A percentile compares a stretch with the other conserved stretches of the same genome.
Conservation (phyloP, 1,140 invertebrate genomes). For the Onthophagus taurus region DNA sequence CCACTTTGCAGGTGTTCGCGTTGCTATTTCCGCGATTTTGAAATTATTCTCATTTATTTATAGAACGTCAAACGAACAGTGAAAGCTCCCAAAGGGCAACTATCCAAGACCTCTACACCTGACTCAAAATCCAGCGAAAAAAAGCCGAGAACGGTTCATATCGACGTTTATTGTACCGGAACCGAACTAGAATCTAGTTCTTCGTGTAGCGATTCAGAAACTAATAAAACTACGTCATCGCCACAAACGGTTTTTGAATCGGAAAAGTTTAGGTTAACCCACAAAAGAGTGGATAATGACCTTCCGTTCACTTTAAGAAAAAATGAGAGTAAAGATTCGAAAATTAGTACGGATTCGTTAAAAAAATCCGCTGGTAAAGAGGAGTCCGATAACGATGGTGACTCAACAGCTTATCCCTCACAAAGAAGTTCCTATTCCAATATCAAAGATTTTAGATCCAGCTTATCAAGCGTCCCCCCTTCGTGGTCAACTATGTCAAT, state of each 20-base stretch:
- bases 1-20: too few relatives aligned
- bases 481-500: constrained; percentile 39
- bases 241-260: constrained; percentile 57
- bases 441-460: constrained; percentile 39
- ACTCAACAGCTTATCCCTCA: constrained; percentile 52
- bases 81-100: constrained; percentile 20
- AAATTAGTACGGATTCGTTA: background rate
- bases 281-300: constrained; percentile 40
- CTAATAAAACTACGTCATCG: constrained; percentile 40
- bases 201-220: constrained; percentile 34
- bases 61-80: constrained; percentile 21
- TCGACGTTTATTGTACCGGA: constrained; percentile 67
- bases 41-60: too few relatives aligned
- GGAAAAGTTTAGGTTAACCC: constrained; percentile 48
- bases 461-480: constrained; percentile 37
- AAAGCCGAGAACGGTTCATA: constrained; percentile 62
- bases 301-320: constrained; percentile 38
- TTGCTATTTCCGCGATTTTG: too few relatives aligned
- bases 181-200: constrained; percentile 49
- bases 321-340: constrained; percentile 25
- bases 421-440: constrained; percentile 50
- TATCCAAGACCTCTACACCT: constrained; percentile 10
- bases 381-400: constrained; percentile 44
- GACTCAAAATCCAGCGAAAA: constrained; percentile 35
- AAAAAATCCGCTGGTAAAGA: constrained; percentile 27